Evolutionary conservation across 2,113 vertebrate species (phyloP).

Genomic region (Thryonomys swinderianus): DNA sequence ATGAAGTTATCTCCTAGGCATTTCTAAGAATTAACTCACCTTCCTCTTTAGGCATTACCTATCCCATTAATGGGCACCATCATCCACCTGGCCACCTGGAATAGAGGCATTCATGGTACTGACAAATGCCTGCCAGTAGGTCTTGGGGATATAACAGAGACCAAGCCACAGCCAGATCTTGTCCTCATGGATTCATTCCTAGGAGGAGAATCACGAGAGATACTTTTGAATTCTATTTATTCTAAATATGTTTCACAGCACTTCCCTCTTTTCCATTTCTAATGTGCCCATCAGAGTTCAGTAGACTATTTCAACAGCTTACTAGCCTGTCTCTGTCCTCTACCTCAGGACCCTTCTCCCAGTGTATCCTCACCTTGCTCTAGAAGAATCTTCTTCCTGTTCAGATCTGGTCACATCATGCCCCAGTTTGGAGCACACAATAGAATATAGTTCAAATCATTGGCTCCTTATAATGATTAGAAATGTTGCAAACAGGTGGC

Average conservation of each 20-base stretch:
- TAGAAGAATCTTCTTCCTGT: neutral
- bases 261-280: neutral
- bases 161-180: neutral
- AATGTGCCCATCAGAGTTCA: neutral
- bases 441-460: neutral
- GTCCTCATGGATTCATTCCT: neutral
- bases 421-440: neutral
- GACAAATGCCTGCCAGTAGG: neutral
- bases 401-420: neutral
- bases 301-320: neutral
- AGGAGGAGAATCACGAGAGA: neutral
- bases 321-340: neutral
- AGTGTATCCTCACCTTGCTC: neutral
- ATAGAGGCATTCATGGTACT: neutral
- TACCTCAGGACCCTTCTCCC: neutral
- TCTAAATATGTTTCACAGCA: neutral
- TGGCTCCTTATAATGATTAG: neutral
- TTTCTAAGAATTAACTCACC: neutral
- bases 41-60: neutral
- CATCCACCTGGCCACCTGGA: neutral
- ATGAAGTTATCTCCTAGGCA: neutral
- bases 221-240: neutral
- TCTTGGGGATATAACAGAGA: neutral
- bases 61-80: fast-evolving
- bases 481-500: neutral